A percentile compares a stretch with the other conserved stretches of the same genome.
phyloP scores from a whole-genome alignment of 2,113 vertebrate species.

The Struthio camelus region DNA sequence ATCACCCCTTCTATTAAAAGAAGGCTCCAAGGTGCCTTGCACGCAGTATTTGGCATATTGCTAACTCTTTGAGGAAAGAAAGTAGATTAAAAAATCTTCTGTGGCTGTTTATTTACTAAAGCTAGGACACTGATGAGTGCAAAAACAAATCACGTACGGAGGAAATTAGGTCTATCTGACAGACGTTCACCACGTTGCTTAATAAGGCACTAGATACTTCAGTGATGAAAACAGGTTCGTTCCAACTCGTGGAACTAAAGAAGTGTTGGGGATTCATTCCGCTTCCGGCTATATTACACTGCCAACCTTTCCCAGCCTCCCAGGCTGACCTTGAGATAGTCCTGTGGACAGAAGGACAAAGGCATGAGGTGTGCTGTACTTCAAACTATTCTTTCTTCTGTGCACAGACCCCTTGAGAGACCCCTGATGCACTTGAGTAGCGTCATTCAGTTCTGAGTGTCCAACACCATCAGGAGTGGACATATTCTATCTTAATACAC shows the following conservation, averaged over 20 bases:
- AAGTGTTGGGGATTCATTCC: not conserved
- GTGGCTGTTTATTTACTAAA: not conserved
- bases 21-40: not conserved
- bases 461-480: not conserved
- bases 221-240: not conserved
- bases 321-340: not conserved
- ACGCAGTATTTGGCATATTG: not conserved
- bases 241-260: not conserved
- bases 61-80: not conserved
- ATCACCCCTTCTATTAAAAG: not conserved
- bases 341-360: not conserved
- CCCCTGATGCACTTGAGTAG: not conserved
- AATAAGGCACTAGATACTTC: not conserved
- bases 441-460: not conserved
- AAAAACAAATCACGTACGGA: not conserved
- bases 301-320: not conserved
- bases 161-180: not conserved
- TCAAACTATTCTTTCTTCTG: not conserved
- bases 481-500: not conserved
- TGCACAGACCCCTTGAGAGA: not conserved
- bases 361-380: not conserved
- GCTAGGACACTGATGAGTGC: not conserved
- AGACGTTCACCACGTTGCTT: not conserved
- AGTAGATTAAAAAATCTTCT: not conserved
- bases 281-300: not conserved